Evolutionary conservation across 1,140 invertebrate species (phyloP).

Genomic region (Delia radicum): DNA sequence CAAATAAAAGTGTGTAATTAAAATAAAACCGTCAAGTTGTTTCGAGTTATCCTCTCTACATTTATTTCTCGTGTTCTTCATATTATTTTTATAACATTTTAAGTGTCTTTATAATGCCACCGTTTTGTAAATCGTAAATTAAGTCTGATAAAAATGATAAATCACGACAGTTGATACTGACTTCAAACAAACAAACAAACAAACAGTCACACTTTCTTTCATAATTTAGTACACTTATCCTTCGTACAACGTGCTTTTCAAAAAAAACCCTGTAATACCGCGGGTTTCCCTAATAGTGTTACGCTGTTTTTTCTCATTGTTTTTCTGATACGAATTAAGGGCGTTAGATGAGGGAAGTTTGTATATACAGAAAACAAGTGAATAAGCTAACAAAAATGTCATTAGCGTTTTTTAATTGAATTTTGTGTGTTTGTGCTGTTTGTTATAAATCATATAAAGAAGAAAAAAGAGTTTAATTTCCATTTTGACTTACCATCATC

Average conservation of each 20-base stretch:
- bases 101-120: constrained; percentile 43
- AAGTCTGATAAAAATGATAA: constrained; percentile 37
- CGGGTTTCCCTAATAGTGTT: too few relatives aligned
- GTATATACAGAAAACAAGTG: too few relatives aligned
- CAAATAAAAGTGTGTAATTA: constrained; percentile 8
- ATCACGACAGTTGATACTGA: constrained; percentile 28
- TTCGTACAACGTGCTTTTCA: too few relatives aligned
- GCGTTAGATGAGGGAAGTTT: too few relatives aligned
- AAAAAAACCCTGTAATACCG: too few relatives aligned
- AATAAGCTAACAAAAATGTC: not conserved
- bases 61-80: not conserved
- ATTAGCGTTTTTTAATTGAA: not conserved
- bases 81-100: constrained; percentile 42
- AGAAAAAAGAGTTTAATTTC: not conserved
- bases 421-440: not conserved
- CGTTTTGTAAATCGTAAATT: constrained; percentile 38
- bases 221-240: too few relatives aligned
- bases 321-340: too few relatives aligned
- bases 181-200: not conserved
- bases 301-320: too few relatives aligned
- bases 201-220: not conserved
- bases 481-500: not conserved
- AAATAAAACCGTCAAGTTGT: not conserved
- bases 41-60: not conserved
- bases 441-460: not conserved